Conservation (phyloP, 2,888 invertebrate genomes). For the Nephrotoma appendiculata region DNA sequence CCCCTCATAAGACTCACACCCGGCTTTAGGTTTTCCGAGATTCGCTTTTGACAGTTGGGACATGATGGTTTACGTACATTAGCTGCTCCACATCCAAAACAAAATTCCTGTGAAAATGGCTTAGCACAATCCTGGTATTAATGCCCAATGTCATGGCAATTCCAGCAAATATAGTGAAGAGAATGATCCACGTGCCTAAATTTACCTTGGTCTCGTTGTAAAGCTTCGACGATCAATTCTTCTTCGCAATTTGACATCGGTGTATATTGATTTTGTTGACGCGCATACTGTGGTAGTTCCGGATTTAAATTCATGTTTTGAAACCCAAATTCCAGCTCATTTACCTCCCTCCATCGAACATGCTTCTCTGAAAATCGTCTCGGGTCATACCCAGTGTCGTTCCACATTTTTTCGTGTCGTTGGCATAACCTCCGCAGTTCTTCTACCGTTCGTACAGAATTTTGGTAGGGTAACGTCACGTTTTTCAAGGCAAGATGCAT, state of each 20-base stretch:
- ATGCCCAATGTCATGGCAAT: background rate
- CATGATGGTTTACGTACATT: background rate
- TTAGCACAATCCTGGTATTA: background rate
- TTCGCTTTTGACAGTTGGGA: background rate
- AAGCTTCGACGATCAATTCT: background rate
- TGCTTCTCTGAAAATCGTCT: background rate
- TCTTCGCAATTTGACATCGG: background rate
- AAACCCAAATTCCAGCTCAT: background rate
- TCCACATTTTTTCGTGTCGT: background rate
- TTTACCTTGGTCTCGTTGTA: background rate
- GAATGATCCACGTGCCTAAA: background rate
- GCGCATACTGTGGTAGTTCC: background rate
- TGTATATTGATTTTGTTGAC: too few relatives aligned
- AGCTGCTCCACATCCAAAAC: background rate
- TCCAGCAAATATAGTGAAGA: background rate
- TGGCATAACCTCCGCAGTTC: background rate
- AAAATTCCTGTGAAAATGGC: background rate
- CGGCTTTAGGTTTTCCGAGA: background rate
- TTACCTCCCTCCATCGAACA: background rate
- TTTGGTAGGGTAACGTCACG: background rate
- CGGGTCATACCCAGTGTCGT: background rate
- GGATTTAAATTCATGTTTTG: background rate
- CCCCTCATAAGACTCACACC: too few relatives aligned
- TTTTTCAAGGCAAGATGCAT: background rate
- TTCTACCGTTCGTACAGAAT: background rate